Base-by-base conservation (phyloP, 2,888 invertebrate genomes). In the Allacma fusca region DNA sequence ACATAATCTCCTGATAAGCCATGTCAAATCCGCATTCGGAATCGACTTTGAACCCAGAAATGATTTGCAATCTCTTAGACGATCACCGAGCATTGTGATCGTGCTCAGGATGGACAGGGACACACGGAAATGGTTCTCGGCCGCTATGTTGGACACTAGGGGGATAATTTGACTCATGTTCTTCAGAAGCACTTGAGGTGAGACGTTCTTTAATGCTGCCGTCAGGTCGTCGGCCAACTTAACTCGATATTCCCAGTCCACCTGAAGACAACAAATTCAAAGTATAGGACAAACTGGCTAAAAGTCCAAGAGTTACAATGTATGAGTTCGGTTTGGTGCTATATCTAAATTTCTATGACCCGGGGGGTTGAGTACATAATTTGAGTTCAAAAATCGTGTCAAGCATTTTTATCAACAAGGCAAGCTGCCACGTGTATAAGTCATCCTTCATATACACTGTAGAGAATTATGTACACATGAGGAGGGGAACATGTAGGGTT, bases 161-260 rank as follows among this genome's bases (percentile, higher is more conserved):
- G 83, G 83, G 19, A 83, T 80, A 26, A 81, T 73, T 78, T 83
- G 83, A 21, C 80, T 79, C 75, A 83, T 64, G 73, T 83, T 83
- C 44, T 81, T 81, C 26, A 80, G 72, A 5, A 83, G 74, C 4
- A 80, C 79, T 71, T 79, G 78, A 13, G 83, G 80, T 5, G 77
- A 77, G 9, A 83, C 77, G 44, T 81, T 80, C n/a, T 76, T 76
- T 44, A 83, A 72, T 69, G 79, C 78, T 44, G 81, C 78, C 12
- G 83, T 79, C 73, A 83, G 74, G 77, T 83, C 81, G 76, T 81
- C 80, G 29, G 83, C 81, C 44, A 83, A 77, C 57, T 81, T 82
- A 44, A 81, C 81, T 65, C 81, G 79, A 71, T 81, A 80, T 67
- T 82, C 82, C 75, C 75, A 78, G 28, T 75, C 73, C 29, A 75